Base-by-base conservation (phyloP, 2,797 vertebrate genomes). In the Octomys mimax region DNA sequence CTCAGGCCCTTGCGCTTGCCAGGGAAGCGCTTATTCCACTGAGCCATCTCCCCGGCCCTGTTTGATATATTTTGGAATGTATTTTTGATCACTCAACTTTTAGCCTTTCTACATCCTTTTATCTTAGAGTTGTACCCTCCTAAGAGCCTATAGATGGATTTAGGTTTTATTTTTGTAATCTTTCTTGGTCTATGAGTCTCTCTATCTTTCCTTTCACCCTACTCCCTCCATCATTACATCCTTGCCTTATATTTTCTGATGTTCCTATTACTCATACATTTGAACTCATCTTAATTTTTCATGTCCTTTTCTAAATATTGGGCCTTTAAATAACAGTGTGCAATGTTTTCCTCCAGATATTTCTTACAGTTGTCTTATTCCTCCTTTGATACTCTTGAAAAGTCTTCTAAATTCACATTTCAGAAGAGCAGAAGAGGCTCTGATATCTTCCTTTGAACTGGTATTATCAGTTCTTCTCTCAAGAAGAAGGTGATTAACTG, bases 151-250 rank as follows among this genome's bases (percentile, higher is more conserved):
- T 1, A 80, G 33, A 19, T 75, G 14, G 19, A 95, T 87, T 89
- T 84, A 84, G 16, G 22, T 87, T 95, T 91, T 94, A 71, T 10
- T 92, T 95, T 92, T 71, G 13, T n/a, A 81, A 12, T 57, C n/a
- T 71, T 39, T 71, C n/a, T 39, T 4, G 13, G 13, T 46, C 42
- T 77, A 49, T 13, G 24, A 6, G 39, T 28, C 46, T 77, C 26
- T 54, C 31, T 33, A 2, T 54, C 49, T 52, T 33, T 19, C 28
- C 75, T 78, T 11, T 46, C 19, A 31, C 31, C 39, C 1, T 39
- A 13, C 31, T 78, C 59, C 57, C 28, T 94, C 52, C 84, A 31
- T 73, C 42, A 70, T 49, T 49, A 39, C 24, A 5, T 57, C 62
- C 52, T 14, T 19, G 19, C n/a, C 36, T 61, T 61, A n/a, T 79